Evolutionary conservation across 2,888 invertebrate species (phyloP).

Genomic region (Erebia aethiops): DNA sequence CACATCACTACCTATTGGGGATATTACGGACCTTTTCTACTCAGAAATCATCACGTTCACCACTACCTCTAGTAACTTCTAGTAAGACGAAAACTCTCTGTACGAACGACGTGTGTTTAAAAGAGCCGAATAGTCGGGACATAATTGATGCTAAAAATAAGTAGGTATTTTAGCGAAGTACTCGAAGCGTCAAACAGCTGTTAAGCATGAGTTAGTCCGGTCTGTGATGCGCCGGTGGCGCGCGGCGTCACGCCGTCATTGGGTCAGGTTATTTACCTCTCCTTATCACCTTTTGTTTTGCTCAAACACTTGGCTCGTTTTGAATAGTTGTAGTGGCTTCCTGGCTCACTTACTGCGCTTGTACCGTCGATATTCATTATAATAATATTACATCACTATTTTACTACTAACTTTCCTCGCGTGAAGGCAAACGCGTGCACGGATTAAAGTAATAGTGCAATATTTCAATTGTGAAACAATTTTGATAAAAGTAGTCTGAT

Average conservation of each 20-base stretch:
- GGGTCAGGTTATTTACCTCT: slow-evolving; percentile 81
- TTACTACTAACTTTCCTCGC: background rate
- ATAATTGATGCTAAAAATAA: slow-evolving; percentile 56
- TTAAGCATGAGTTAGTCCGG: slow-evolving; percentile 51
- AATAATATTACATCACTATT: slow-evolving; percentile 6
- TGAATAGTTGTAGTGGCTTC: slow-evolving; percentile 45
- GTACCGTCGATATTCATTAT: background rate
- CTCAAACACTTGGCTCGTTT: slow-evolving; percentile 72
- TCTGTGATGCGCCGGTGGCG: slow-evolving; percentile 45
- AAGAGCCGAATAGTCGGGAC: slow-evolving; percentile 28
- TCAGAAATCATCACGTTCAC: background rate
- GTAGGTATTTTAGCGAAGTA: slow-evolving; percentile 57
- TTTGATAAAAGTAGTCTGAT: background rate
- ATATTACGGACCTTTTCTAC: too few relatives aligned
- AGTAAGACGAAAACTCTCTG: background rate
- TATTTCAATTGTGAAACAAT: background rate
- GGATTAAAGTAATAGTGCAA: too few relatives aligned
- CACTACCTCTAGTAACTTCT: background rate
- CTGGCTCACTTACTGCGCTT: slow-evolving; percentile 47
- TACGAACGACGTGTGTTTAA: slow-evolving; percentile 14
- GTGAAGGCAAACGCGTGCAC: background rate
- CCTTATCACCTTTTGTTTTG: slow-evolving; percentile 82
- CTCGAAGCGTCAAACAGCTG: slow-evolving; percentile 70
- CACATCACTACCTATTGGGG: too few relatives aligned
- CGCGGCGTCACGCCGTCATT: slow-evolving; percentile 72